These are phyloP conservation scores for Panthera tigris DNA, from an alignment of 2,113 vertebrate genomes.

Conservation along the genomic window DNA sequence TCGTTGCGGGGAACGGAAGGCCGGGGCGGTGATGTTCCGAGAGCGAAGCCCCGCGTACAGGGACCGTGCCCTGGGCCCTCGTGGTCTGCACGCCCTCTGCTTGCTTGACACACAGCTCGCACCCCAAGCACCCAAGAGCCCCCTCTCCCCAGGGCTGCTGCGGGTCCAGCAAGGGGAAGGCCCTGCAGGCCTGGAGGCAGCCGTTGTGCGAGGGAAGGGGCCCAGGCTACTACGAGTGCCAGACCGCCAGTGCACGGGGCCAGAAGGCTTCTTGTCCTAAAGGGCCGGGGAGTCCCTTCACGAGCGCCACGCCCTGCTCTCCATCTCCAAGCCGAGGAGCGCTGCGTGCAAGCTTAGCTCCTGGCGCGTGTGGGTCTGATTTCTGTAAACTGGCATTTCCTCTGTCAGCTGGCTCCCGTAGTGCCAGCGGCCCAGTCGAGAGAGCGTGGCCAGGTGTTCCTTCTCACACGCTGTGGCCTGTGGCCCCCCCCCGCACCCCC, in stretches of 20 bases:
- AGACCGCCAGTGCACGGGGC: background rate
- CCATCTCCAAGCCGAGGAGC: background rate
- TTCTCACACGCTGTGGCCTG: background rate
- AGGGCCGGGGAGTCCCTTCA: background rate
- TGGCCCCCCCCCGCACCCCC: background rate
- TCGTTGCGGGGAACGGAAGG: slow-evolving; percentile 68
- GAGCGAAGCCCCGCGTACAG: background rate
- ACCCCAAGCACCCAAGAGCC: rapidly evolving
- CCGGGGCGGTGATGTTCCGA: background rate
- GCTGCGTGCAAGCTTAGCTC: background rate
- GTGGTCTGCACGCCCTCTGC: background rate
- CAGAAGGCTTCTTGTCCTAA: background rate
- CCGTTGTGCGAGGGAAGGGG: background rate
- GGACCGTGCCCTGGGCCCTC: background rate
- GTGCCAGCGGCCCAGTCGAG: background rate
- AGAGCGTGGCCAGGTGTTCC: too few relatives aligned
- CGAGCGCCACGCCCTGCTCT: rapidly evolving
- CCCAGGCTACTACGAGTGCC: rapidly evolving
- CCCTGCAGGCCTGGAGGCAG: background rate
- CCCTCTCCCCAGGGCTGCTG: background rate
- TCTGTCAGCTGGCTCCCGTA: background rate
- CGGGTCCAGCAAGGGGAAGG: rapidly evolving
- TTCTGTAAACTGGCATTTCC: background rate
- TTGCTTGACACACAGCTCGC: background rate
- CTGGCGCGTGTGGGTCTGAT: background rate